A percentile compares a stretch with the other conserved stretches of the same genome.
phyloP scores from a whole-genome alignment of 2,888 invertebrate species.

The Euclidia mi region DNA sequence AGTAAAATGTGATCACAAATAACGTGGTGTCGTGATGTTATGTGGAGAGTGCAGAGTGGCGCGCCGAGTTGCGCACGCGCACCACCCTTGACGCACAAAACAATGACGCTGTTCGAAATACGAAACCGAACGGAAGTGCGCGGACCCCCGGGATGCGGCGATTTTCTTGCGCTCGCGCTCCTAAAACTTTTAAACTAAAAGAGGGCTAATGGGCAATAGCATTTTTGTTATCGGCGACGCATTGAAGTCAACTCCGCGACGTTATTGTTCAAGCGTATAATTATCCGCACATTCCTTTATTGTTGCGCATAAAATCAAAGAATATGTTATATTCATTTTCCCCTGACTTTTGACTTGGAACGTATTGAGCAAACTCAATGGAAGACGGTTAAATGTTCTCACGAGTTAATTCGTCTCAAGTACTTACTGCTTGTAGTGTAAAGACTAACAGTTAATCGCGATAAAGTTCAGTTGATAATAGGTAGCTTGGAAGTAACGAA shows the following conservation, averaged over 20 bases:
- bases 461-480: too few species aligned
- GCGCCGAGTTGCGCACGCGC: slow-evolving; percentile 53
- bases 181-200: slow-evolving; percentile 68
- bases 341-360: slow-evolving; percentile 86
- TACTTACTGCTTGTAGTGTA: slow-evolving; percentile 41
- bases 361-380: slow-evolving; percentile 80
- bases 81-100: slow-evolving; percentile 79
- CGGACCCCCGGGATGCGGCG: slow-evolving; percentile 84
- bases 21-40: slow-evolving; percentile 51
- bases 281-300: slow-evolving; percentile 83
- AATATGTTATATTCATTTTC: slow-evolving; percentile 86
- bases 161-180: slow-evolving; percentile 85
- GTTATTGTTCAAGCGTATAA: slow-evolving; percentile 86
- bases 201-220: slow-evolving; percentile 80
- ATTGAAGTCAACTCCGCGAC: slow-evolving; percentile 84
- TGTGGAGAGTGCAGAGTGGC: slow-evolving; percentile 24
- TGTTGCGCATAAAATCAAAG: slow-evolving; percentile 85
- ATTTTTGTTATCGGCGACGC: slow-evolving; percentile 78
- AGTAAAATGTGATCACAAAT: slow-evolving; percentile 46
- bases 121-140: slow-evolving; percentile 87
- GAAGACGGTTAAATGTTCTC: slow-evolving; percentile 89
- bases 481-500: too few species aligned
- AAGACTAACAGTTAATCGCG: not conserved
- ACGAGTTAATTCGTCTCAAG: slow-evolving; percentile 75
- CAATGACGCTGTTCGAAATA: slow-evolving; percentile 78